Percentiles rank a stretch among this genome's conserved stretches.
phyloP scores from a whole-genome alignment of 2,797 vertebrate species.

The Mallotus villosus region DNA sequence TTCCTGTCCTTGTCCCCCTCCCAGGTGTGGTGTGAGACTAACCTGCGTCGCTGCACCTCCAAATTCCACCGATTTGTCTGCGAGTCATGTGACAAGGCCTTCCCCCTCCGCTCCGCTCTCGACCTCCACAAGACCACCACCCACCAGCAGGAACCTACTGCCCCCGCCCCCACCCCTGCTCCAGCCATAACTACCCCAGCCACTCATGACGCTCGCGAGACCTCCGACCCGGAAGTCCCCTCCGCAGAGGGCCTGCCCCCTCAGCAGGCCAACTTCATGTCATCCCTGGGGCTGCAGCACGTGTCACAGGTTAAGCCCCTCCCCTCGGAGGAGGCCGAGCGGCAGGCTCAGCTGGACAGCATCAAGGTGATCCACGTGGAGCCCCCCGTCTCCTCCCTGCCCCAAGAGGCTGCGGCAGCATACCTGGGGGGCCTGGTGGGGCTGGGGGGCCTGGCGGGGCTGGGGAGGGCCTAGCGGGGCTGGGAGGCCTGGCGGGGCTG shows the following conservation, averaged over 20 bases:
- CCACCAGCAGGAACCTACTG: conserved; percentile 48
- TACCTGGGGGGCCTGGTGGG: conserved; percentile 57
- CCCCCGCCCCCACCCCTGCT: background rate
- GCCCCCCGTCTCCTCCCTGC: conserved; percentile 85
- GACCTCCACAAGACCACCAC: conserved; percentile 82
- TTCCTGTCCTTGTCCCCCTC: conserved; percentile 1
- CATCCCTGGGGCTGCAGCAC: conserved; percentile 85
- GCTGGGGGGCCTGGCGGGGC: conserved; percentile 32
- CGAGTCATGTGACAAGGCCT: conserved; percentile 91
- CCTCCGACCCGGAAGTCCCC: background rate
- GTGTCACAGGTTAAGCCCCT: conserved; percentile 77
- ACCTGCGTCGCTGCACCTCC: conserved; percentile 90
- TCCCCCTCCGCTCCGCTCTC: conserved; percentile 88
- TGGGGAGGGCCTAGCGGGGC: conserved; percentile 45
- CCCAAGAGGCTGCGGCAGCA: conserved; percentile 79
- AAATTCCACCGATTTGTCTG: conserved; percentile 94
- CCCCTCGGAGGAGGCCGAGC: conserved; percentile 78
- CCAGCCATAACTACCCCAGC: background rate
- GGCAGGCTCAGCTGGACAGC: conserved; percentile 82
- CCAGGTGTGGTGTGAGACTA: conserved; percentile 97
- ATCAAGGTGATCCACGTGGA: conserved; percentile 87
- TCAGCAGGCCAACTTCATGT: conserved; percentile 84
- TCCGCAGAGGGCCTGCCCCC: conserved; percentile 17
- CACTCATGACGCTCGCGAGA: background rate
- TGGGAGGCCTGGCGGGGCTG: conserved; percentile 53